A percentile compares a stretch with the other conserved stretches of the same genome.
These are phyloP conservation scores for Charaxes varanes DNA, from an alignment of 1,140 invertebrate species.

Conservation along the genomic window DNA sequence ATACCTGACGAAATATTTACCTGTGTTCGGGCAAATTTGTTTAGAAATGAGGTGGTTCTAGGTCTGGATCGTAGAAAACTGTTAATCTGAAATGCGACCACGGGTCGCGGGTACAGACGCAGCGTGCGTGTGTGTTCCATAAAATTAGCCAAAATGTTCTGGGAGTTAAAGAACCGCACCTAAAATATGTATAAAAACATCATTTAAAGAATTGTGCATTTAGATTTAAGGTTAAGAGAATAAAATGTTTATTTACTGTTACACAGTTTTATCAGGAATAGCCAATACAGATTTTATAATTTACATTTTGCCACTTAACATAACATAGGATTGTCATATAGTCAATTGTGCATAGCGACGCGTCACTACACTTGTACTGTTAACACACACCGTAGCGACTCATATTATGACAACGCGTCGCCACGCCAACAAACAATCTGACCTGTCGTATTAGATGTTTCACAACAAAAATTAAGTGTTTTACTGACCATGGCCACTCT, in stretches of 20 bases:
- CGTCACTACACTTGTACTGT: too few species aligned
- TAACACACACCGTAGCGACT: too few species aligned
- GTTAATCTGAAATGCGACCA: conserved; percentile 99
- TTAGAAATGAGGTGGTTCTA: conserved; percentile 89
- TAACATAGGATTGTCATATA: too few species aligned
- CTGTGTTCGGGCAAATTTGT: conserved; percentile 93
- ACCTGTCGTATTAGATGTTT: too few species aligned
- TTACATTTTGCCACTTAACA: too few species aligned
- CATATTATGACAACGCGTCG: too few species aligned
- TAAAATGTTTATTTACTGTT: too few species aligned
- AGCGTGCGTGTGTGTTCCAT: conserved; percentile 97
- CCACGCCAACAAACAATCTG: too few species aligned
- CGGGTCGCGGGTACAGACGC: conserved; percentile 96
- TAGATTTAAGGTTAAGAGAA: too few species aligned
- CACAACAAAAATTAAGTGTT: not conserved
- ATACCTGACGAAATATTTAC: conserved; percentile 49
- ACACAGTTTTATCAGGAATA: too few species aligned
- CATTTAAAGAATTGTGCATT: not conserved
- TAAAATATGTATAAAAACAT: conserved; percentile 37
- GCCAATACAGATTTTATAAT: too few species aligned
- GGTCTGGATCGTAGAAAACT: conserved; percentile 96
- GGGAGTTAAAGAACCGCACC: conserved; percentile 98
- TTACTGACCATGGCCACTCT: conserved; percentile 94
- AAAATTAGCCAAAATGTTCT: conserved; percentile 97
- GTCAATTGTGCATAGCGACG: too few species aligned